Evolutionary conservation across 2,113 vertebrate species (phyloP).

Genomic region (Neogobius melanostomus): DNA sequence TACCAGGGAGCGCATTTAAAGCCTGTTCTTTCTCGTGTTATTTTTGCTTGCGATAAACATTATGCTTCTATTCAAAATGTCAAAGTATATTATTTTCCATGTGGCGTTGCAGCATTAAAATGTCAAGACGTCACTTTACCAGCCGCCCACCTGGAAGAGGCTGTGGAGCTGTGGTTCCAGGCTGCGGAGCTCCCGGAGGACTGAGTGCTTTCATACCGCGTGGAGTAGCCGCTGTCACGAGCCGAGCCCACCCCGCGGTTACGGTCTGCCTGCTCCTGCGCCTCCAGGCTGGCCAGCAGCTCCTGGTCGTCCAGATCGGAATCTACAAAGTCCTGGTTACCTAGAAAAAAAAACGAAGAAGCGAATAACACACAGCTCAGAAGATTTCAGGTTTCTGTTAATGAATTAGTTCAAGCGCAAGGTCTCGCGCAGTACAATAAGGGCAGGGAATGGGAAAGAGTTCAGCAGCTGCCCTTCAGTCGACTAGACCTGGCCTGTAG

Average conservation of each 20-base stretch:
- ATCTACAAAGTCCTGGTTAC: constrained; percentile 59
- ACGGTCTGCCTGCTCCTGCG: constrained; percentile 69
- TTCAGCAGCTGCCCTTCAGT: too few relatives aligned
- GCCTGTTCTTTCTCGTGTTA: not conserved
- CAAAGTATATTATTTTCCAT: constrained; percentile 26
- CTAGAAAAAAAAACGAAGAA: constrained; percentile 22
- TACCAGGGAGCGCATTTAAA: constrained; percentile 1
- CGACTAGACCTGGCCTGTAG: too few relatives aligned
- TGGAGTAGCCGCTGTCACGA: constrained; percentile 80
- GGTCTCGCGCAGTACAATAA: too few relatives aligned
- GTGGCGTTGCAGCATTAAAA: constrained; percentile 20
- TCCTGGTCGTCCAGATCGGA: constrained; percentile 83
- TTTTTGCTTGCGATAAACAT: constrained; percentile 14
- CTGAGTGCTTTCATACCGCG: constrained; percentile 43
- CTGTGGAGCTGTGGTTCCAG: constrained; percentile 30
- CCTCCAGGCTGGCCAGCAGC: constrained; percentile 84
- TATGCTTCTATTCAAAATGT: constrained; percentile 31
- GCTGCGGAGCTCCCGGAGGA: constrained; percentile 34
- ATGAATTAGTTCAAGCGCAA: too few relatives aligned
- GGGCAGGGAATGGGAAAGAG: too few relatives aligned
- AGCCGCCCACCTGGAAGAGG: constrained; percentile 57
- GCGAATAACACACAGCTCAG: not conserved
- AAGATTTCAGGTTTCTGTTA: too few relatives aligned
- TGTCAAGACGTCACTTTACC: constrained; percentile 20
- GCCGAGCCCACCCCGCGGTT: constrained; percentile 19